Evolutionary conservation across 2,797 vertebrate genomes (phyloP), one percentile per base, ranked within the genome.

Genomic region (Orestias chungarensis): DNA sequence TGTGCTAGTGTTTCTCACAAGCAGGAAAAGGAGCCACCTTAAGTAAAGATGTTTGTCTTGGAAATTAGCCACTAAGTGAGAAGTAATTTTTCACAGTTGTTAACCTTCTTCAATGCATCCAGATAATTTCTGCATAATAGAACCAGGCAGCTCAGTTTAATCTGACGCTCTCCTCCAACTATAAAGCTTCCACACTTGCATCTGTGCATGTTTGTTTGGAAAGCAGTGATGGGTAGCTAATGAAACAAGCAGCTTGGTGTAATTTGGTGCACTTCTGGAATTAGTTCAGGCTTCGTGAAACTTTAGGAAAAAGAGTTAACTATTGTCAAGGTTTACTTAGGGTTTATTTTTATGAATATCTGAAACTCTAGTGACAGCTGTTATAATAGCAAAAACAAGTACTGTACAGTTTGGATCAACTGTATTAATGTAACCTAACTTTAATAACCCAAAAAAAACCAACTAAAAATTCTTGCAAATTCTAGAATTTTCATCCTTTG

Each of bases 71-170:
- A 76, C 82, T 83, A 83, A 79, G 71, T 68, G 68, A 68, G 50
- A 66, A 78, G 80, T 81, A 81, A 72, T 81, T 80, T 55, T 81
- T 73, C 68, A 75, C 76, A 76, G 68, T 85, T 79, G 73, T 84
- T 82, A 50, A 77, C 76, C 75, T 83, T 71, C 74, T 71, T 75
- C 72, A 83, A 77, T 64, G 65, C 25, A 72, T 70, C 73, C 65
- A 65, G 73, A 84, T 84, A 54, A 79, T 85, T 83, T 76, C 75
- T 83, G 78, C 73, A 78, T 87, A 87, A 87, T 85, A 81, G 71
- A 83, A 81, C 77, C 62, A 50, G 68, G 75, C 78, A 44, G 54
- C 74, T 68, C 40, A 25, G 66, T 84, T 66, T 84, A 70, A 86
- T 82, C 65, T 49, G 68, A 72, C 11, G 44, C 71, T 77, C 15